Percentiles rank a stretch among this genome's conserved stretches.
These are phyloP conservation scores for Tragelaphus strepsiceros DNA, from an alignment of 2,113 vertebrate species.

Conservation along the genomic window DNA sequence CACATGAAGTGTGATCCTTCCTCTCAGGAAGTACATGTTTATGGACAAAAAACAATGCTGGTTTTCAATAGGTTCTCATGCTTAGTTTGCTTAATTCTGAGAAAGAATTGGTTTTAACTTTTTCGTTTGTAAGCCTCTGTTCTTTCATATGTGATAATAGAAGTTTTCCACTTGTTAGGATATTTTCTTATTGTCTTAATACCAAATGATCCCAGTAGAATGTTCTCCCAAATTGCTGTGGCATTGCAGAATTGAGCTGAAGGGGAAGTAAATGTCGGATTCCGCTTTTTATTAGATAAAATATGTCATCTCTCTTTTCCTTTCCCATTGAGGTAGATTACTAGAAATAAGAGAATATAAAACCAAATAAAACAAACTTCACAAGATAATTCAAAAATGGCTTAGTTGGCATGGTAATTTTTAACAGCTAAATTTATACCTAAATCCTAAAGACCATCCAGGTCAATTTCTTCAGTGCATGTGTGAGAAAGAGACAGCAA, in stretches of 20 bases:
- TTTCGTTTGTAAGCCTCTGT: not conserved
- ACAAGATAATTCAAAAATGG: not conserved
- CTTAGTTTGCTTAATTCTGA: constrained; percentile 1
- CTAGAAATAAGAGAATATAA: not conserved
- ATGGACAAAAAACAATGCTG: not conserved
- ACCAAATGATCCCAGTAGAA: not conserved
- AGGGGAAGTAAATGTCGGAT: not conserved
- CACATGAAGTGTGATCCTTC: not conserved
- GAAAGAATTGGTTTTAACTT: not conserved
- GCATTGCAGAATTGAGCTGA: not conserved
- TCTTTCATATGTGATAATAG: not conserved
- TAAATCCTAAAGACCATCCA: not conserved
- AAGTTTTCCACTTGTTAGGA: not conserved
- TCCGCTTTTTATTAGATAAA: not conserved
- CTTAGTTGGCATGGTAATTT: not conserved
- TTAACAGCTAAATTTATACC: not conserved
- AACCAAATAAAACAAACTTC: not conserved
- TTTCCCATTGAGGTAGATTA: not conserved
- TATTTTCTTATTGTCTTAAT: not conserved
- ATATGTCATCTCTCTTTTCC: not conserved
- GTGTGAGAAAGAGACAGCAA: not conserved
- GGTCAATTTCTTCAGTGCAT: not conserved
- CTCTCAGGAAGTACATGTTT: not conserved
- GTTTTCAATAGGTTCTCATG: not conserved
- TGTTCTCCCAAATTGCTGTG: not conserved